phyloP scores from a whole-genome alignment of 53 echinoderm and acorn worm species.

The Hippasteria phrygiana region DNA sequence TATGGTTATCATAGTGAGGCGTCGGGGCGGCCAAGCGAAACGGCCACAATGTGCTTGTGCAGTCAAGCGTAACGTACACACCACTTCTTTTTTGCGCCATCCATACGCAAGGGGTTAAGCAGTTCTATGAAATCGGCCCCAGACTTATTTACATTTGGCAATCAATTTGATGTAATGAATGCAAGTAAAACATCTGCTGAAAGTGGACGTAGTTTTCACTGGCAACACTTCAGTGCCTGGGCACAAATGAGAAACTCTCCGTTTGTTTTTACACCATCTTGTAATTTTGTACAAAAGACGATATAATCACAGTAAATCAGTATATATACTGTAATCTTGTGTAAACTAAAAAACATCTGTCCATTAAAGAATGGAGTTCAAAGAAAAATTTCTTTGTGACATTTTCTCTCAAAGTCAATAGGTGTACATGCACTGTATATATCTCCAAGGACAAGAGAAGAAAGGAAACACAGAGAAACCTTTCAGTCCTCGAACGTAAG shows the following conservation, averaged over 20 bases:
- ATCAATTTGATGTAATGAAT: neutral
- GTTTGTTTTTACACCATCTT: conserved; percentile 42
- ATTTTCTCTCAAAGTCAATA: neutral
- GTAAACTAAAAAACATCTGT: conserved; percentile 1
- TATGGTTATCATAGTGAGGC: too few species aligned
- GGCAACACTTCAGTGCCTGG: neutral
- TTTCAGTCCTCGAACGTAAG: too few species aligned
- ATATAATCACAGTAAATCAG: neutral
- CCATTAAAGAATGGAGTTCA: neutral
- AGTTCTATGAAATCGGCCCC: too few species aligned
- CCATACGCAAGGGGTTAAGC: too few species aligned
- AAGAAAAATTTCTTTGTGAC: neutral
- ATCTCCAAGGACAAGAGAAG: too few species aligned
- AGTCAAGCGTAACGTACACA: too few species aligned
- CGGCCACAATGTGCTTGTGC: too few species aligned
- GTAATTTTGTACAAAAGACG: conserved; percentile 49
- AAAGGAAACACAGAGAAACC: too few species aligned
- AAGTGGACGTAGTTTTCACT: neutral
- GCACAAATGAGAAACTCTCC: neutral
- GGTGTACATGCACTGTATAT: neutral
- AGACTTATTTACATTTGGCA: neutral
- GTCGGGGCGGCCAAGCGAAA: too few species aligned
- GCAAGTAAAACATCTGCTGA: conserved; percentile 22
- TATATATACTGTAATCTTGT: conserved; percentile 18
- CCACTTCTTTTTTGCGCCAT: too few species aligned